phyloP scores from a whole-genome alignment of 1,140 invertebrate species.

The Drosophila micromelanica region DNA sequence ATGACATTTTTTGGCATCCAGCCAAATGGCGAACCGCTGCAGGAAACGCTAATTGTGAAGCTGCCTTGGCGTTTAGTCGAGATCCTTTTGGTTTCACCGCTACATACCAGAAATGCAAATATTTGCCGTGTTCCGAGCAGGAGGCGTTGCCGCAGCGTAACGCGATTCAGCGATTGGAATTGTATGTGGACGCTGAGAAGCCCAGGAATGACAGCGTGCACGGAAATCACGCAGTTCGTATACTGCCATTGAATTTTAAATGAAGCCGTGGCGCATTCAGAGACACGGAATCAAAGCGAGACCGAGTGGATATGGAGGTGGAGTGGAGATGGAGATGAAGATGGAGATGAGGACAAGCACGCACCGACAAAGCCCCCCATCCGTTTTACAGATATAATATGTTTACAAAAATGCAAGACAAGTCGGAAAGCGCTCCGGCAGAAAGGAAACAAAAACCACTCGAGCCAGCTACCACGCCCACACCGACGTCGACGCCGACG shows the following conservation, averaged over 20 bases:
- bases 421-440: slow-evolving; percentile 10
- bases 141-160: background rate
- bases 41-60: slow-evolving; percentile 32
- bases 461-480: slow-evolving; percentile 18
- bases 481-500: background rate
- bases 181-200: slow-evolving; percentile 21
- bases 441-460: slow-evolving; percentile 43
- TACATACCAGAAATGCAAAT: slow-evolving; percentile 63
- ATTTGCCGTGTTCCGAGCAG: slow-evolving; percentile 53
- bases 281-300: slow-evolving; percentile 18
- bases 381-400: slow-evolving; percentile 43
- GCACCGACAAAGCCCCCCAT: background rate
- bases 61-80: slow-evolving; percentile 3
- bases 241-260: slow-evolving; percentile 78
- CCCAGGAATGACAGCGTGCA: slow-evolving; percentile 50
- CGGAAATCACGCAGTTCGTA: slow-evolving; percentile 71
- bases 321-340: background rate
- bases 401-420: slow-evolving; percentile 65
- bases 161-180: slow-evolving; percentile 66
- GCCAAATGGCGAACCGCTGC: slow-evolving; percentile 13
- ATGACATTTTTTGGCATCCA: background rate
- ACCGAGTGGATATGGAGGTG: background rate
- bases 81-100: slow-evolving; percentile 30
- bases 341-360: slow-evolving; percentile 21
- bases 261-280: slow-evolving; percentile 49